phyloP scores from a whole-genome alignment of 2,888 invertebrate species.

The Cheilosia vulpina region DNA sequence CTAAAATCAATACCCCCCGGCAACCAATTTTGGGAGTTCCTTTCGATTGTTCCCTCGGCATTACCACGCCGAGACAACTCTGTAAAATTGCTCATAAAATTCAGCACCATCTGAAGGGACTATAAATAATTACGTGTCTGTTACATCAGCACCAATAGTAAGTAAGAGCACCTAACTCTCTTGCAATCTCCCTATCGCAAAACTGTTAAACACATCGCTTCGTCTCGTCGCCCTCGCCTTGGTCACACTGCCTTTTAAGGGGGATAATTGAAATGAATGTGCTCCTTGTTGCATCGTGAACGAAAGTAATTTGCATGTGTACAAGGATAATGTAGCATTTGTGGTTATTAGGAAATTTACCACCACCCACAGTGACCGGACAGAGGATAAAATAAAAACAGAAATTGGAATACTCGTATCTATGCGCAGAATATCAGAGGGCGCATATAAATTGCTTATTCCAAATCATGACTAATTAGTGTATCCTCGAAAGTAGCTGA shows the following conservation, averaged over 20 bases:
- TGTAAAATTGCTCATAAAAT: conserved; percentile 15
- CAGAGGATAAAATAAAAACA: neutral
- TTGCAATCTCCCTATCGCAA: neutral
- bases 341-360: conserved; percentile 57
- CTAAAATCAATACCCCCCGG: no score
- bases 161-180: neutral
- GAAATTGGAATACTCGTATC: neutral
- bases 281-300: conserved; percentile 45
- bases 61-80: conserved; percentile 6
- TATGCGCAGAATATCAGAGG: conserved; percentile 11
- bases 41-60: no score
- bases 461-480: conserved; percentile 38
- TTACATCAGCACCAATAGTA: conserved; percentile 16
- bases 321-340: conserved; percentile 53
- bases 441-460: conserved; percentile 25
- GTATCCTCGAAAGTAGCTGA: conserved; percentile 32
- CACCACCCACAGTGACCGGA: neutral
- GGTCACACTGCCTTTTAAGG: conserved; percentile 27
- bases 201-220: conserved; percentile 18
- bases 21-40: no score
- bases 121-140: conserved; percentile 41
- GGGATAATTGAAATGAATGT: conserved; percentile 65
- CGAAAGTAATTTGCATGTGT: conserved; percentile 56
- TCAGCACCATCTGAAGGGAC: conserved; percentile 9
- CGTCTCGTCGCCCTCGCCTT: neutral